phyloP scores from a whole-genome alignment of 2,797 vertebrate genomes.

The Podarcis siculus region DNA sequence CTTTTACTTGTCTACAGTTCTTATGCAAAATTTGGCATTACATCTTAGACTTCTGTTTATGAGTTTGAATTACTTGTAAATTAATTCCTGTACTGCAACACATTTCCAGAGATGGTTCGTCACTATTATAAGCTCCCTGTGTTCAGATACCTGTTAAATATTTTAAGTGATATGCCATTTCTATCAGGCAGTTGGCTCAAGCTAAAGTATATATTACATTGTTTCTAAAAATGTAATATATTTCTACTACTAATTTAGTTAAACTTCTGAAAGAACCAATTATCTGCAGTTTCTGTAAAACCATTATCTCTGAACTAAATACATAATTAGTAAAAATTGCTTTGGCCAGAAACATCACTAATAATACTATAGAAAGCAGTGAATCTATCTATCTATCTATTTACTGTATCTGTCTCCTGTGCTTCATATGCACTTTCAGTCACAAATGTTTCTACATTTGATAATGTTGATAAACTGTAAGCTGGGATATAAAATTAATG shows the following conservation, averaged over 20 bases:
- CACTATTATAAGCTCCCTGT: constrained; percentile 37
- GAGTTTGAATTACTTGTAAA: constrained; percentile 41
- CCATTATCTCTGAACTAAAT: not conserved
- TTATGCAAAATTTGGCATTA: not conserved
- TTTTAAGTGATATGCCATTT: constrained; percentile 45
- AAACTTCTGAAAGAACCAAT: constrained; percentile 31
- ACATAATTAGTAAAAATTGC: constrained; percentile 8
- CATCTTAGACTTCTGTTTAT: not conserved
- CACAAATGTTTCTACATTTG: not conserved
- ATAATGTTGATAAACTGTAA: not conserved
- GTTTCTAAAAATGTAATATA: constrained; percentile 10
- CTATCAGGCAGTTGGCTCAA: constrained; percentile 9
- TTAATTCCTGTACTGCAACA: constrained; percentile 53
- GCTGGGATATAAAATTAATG: not conserved
- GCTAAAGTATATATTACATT: constrained; percentile 37
- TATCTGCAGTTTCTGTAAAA: constrained; percentile 19
- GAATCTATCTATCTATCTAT: too few relatives aligned
- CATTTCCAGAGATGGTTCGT: constrained; percentile 44
- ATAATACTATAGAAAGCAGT: not conserved
- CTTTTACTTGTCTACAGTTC: not conserved
- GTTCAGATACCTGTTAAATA: constrained; percentile 42
- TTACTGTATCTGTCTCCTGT: not conserved
- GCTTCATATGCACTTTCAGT: not conserved
- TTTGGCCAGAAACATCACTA: not conserved
- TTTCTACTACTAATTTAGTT: constrained; percentile 45